Evolutionary conservation across 2,888 invertebrate genomes (phyloP).

Genomic region (Glaucopsyche alexis): DNA sequence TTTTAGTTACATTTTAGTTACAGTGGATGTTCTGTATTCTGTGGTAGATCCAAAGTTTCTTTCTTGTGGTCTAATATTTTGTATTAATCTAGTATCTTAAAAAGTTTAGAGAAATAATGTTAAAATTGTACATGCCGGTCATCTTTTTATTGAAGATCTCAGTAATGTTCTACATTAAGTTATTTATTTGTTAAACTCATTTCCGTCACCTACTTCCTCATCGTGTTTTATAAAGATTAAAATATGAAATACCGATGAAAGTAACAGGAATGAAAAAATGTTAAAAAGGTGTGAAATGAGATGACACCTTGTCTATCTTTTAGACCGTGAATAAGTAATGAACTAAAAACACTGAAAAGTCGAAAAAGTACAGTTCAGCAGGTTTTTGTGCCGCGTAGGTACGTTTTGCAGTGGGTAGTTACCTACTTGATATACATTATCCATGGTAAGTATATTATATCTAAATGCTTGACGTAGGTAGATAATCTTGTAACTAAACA

Average conservation of each 20-base stretch:
- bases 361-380: constrained; percentile 14
- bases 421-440: too few relatives aligned
- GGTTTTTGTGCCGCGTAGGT: constrained; percentile 23
- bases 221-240: neutral
- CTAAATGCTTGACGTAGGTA: too few relatives aligned
- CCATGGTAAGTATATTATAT: too few relatives aligned
- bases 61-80: too few relatives aligned
- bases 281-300: constrained; percentile 32
- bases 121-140: neutral
- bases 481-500: too few relatives aligned
- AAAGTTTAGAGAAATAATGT: too few relatives aligned
- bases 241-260: constrained; percentile 20
- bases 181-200: constrained; percentile 18
- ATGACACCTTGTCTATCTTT: constrained; percentile 26
- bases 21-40: too few relatives aligned
- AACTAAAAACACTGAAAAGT: constrained; percentile 30
- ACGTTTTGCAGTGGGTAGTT: neutral
- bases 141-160: neutral
- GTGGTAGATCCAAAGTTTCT: too few relatives aligned
- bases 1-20: too few relatives aligned
- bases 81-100: too few relatives aligned
- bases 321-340: constrained; percentile 31
- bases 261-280: constrained; percentile 19
- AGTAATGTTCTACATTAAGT: neutral
- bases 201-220: constrained; percentile 14